Evolutionary conservation across 2,888 invertebrate species (phyloP).

Genomic region (Chloroclystis v-ata): DNA sequence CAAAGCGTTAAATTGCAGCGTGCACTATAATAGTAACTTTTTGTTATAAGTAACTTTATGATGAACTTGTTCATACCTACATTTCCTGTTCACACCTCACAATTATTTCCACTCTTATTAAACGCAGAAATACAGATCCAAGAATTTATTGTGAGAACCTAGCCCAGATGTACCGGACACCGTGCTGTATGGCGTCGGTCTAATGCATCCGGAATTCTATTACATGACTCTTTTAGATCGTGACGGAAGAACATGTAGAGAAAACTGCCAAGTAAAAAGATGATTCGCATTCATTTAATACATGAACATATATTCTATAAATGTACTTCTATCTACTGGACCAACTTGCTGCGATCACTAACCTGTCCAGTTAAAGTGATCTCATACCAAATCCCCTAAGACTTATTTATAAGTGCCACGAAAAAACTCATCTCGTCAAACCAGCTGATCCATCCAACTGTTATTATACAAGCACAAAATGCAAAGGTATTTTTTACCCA

Average conservation of each 20-base stretch:
- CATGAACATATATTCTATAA: too few relatives aligned
- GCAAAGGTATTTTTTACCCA: slow-evolving; percentile 4
- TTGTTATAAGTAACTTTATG: too few relatives aligned
- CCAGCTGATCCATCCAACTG: not conserved
- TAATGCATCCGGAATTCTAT: slow-evolving; percentile 20
- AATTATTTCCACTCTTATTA: not conserved
- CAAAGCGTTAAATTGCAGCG: too few relatives aligned
- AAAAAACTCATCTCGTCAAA: too few relatives aligned
- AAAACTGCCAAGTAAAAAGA: not conserved
- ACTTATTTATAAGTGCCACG: too few relatives aligned
- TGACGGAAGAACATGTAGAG: not conserved
- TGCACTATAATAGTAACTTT: too few relatives aligned
- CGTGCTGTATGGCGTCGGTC: slow-evolving; percentile 10
- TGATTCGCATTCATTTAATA: too few relatives aligned
- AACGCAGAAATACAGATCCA: slow-evolving; percentile 19
- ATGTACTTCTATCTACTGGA: too few relatives aligned
- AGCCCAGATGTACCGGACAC: slow-evolving; percentile 27
- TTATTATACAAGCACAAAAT: too few relatives aligned
- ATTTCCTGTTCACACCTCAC: not conserved
- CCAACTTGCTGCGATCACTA: too few relatives aligned
- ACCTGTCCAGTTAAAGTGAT: too few relatives aligned
- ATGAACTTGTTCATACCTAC: not conserved
- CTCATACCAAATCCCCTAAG: too few relatives aligned
- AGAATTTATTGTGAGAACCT: slow-evolving; percentile 21
- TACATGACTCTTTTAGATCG: slow-evolving; percentile 5